Conservation (phyloP, 2,888 invertebrate genomes). For the Lysandra coridon region DNA sequence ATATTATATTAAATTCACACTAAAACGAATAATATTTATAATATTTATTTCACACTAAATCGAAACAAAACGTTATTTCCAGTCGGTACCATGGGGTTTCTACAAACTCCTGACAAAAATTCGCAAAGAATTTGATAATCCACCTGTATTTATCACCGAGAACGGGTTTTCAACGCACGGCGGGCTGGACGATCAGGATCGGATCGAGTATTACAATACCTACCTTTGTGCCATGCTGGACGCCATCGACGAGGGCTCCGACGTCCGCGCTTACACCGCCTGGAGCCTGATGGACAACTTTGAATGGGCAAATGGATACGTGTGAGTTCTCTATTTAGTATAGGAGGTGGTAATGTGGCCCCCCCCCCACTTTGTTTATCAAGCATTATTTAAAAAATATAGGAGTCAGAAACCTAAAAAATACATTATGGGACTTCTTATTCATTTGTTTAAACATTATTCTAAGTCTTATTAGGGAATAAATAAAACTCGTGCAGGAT, state of each 20-base stretch:
- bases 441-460: too few relatives aligned
- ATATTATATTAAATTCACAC: too few relatives aligned
- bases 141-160: constrained; percentile 36
- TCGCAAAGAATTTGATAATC: constrained; percentile 52
- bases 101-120: constrained; percentile 70
- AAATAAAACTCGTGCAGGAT: too few relatives aligned
- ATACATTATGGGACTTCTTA: too few relatives aligned
- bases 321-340: constrained; percentile 40
- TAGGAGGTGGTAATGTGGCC: too few relatives aligned
- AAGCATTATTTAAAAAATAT: too few relatives aligned
- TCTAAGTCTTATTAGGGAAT: too few relatives aligned
- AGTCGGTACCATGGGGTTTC: constrained; percentile 76
- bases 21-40: too few relatives aligned
- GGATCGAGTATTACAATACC: constrained; percentile 52
- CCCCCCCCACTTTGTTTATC: too few relatives aligned
- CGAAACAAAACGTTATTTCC: constrained; percentile 20
- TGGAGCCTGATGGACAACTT: constrained; percentile 53
- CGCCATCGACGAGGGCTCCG: constrained; percentile 48
- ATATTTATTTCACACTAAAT: not conserved
- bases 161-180: constrained; percentile 27
- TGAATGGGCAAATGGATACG: constrained; percentile 48
- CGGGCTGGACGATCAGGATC: constrained; percentile 51
- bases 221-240: constrained; percentile 55
- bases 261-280: constrained; percentile 45
- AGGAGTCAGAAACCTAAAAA: too few relatives aligned